Percentiles rank a stretch among this genome's conserved stretches.
Evolutionary conservation across 2,113 vertebrate genomes (phyloP).

Genomic region (Bolborhynchus lineola): DNA sequence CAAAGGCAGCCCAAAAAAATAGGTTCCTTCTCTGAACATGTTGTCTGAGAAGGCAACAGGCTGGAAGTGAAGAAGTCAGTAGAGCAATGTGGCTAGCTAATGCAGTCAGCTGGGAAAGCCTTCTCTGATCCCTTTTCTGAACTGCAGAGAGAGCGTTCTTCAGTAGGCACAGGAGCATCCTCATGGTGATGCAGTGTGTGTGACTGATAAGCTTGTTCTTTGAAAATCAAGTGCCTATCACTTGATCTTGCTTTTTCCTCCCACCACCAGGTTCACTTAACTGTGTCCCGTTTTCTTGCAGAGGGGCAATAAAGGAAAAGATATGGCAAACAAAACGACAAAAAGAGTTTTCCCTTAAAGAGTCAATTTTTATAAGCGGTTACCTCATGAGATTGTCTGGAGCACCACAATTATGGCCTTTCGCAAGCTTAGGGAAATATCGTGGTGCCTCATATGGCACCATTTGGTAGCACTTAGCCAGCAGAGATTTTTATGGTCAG

Average conservation of each 20-base stretch:
- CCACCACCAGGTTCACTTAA: not conserved
- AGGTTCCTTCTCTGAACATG: not conserved
- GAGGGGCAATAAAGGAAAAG: not conserved
- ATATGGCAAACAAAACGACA: not conserved
- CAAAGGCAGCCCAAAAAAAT: not conserved
- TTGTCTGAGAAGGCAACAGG: not conserved
- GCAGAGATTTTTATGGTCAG: constrained; percentile 38
- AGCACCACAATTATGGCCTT: constrained; percentile 51
- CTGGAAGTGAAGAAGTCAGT: not conserved
- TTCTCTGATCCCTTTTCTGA: not conserved
- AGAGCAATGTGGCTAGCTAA: not conserved
- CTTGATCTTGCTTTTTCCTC: not conserved
- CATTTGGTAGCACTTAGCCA: constrained; percentile 54
- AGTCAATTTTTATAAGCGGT: constrained; percentile 14
- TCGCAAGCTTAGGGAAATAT: constrained; percentile 39
- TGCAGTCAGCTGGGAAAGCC: not conserved
- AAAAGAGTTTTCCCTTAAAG: not conserved
- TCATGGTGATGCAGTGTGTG: not conserved
- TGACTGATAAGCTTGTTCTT: not conserved
- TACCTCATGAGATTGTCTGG: constrained; percentile 40
- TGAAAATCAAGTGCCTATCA: not conserved
- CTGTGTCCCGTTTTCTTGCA: not conserved
- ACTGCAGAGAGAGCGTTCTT: not conserved
- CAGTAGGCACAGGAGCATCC: not conserved
- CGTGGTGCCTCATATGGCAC: constrained; percentile 54